Percentiles rank a stretch among this genome's conserved stretches.
These are phyloP conservation scores for Clupea harengus DNA, from an alignment of 2,113 vertebrate species.

Conservation along the genomic window DNA sequence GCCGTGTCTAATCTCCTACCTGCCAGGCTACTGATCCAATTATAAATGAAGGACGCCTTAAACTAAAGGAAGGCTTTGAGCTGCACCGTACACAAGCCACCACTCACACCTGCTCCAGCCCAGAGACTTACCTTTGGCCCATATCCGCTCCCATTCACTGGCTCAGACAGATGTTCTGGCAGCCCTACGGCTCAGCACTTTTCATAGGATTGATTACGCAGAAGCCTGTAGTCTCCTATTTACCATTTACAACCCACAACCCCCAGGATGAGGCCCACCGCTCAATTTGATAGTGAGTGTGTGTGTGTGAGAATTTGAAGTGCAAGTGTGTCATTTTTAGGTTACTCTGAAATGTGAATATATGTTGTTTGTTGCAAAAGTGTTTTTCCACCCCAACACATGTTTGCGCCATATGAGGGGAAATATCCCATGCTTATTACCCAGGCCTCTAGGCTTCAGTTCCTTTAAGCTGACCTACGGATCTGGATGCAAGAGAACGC, in stretches of 20 bases:
- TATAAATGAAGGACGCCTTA: conserved; percentile 40
- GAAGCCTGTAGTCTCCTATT: not conserved
- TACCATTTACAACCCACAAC: not conserved
- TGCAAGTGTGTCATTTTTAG: not conserved
- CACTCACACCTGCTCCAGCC: conserved; percentile 20
- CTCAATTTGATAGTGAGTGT: not conserved
- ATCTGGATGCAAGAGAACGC: not conserved
- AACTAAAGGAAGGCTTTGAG: conserved; percentile 31
- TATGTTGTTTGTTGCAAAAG: not conserved
- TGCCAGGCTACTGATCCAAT: conserved; percentile 44
- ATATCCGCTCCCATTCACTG: conserved; percentile 40
- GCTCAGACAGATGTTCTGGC: not conserved
- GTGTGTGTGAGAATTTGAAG: not conserved
- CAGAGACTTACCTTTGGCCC: conserved; percentile 40
- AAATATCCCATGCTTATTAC: not conserved
- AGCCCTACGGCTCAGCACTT: not conserved
- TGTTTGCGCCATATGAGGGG: not conserved
- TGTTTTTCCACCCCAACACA: not conserved
- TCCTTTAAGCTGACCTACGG: not conserved
- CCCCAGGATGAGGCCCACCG: not conserved
- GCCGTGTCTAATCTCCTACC: conserved; percentile 41
- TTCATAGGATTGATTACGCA: not conserved
- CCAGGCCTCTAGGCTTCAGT: not conserved
- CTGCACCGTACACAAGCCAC: conserved; percentile 25
- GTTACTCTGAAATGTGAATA: not conserved